Evolutionary conservation across 2,113 vertebrate genomes (phyloP).

Genomic region (Python bivittatus): DNA sequence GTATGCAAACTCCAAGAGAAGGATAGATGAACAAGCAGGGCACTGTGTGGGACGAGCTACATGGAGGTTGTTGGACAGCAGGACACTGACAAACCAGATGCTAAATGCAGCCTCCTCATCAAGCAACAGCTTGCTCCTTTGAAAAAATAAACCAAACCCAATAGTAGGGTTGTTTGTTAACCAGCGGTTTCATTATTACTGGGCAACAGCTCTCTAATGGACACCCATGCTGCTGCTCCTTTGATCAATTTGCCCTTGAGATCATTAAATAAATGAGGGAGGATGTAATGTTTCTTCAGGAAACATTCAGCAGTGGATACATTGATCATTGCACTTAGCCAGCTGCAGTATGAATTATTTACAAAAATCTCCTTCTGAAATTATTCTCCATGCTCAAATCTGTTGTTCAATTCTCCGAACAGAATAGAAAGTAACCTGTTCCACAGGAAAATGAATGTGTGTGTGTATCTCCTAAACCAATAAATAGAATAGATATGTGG

Average conservation of each 20-base stretch:
- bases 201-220: slow-evolving; percentile 51
- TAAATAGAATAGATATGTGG: not conserved
- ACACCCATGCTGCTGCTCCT: slow-evolving; percentile 40
- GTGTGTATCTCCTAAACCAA: not conserved
- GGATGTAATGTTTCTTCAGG: slow-evolving; percentile 67
- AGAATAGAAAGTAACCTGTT: not conserved
- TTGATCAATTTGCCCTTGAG: slow-evolving; percentile 63
- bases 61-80: slow-evolving; percentile 1
- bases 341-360: slow-evolving; percentile 38
- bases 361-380: slow-evolving; percentile 37
- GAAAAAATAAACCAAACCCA: not conserved
- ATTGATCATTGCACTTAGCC: slow-evolving; percentile 57
- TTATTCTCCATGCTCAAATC: slow-evolving; percentile 34
- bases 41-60: not conserved
- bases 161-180: slow-evolving; percentile 45
- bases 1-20: slow-evolving; percentile 8
- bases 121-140: slow-evolving; percentile 33
- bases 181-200: slow-evolving; percentile 57
- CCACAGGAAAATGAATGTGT: not conserved
- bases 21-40: slow-evolving; percentile 5
- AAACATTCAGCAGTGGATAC: slow-evolving; percentile 58
- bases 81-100: slow-evolving; percentile 17
- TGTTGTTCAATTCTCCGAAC: slow-evolving; percentile 24
- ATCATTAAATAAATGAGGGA: slow-evolving; percentile 65
- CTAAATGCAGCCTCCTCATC: slow-evolving; percentile 7